Evolutionary conservation across 1,140 invertebrate species (phyloP), one percentile per base, ranked within the genome.

Genomic region (Agrilus planipennis): DNA sequence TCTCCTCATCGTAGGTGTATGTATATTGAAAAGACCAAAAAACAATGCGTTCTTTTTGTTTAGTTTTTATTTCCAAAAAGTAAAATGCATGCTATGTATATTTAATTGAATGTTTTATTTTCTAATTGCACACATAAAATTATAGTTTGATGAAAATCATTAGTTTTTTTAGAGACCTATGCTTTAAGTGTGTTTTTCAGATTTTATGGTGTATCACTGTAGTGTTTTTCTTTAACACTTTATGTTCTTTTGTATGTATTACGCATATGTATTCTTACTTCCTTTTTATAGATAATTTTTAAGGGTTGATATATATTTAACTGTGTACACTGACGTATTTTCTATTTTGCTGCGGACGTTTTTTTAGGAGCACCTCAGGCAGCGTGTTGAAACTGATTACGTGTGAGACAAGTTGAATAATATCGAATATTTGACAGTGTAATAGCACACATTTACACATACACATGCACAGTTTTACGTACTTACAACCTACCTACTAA

Each of bases 301-400:
- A n/a, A n/a, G n/a, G n/a, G n/a, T n/a, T n/a, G n/a, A n/a, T n/a
- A 15, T 19, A 27, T 29, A 39, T 20, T 44, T 36, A 41, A 34
- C 54, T 56, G 56, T 58, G 52, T 58, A 53, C 53, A 58, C 52
- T 49, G 55, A 60, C 58, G 42, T 43, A 42, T 38, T 41, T 42
- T 21, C 30, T 34, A 19, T 50, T 47, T 22, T 42, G 31, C 21
- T 46, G 50, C 42, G 47, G 53, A 48, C 45, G 55, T 58, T 39
- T 46, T 46, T 51, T 45, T 45, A 61, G 58, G 55, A 61, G 55
- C 55, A 61, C 30, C 54, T 61, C 51, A 59, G 55, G 54, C 52
- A 55, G 34, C 58, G 57, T 41, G 58, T 61, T 41, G 58, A 61
- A 30, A 49, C 41, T 47, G 58, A 61, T 55, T 61, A 61, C 50